A percentile compares a stretch with the other conserved stretches of the same genome.
These are phyloP conservation scores for Heterocephalus glaber DNA, from an alignment of 2,113 vertebrate species.

Conservation along the genomic window DNA sequence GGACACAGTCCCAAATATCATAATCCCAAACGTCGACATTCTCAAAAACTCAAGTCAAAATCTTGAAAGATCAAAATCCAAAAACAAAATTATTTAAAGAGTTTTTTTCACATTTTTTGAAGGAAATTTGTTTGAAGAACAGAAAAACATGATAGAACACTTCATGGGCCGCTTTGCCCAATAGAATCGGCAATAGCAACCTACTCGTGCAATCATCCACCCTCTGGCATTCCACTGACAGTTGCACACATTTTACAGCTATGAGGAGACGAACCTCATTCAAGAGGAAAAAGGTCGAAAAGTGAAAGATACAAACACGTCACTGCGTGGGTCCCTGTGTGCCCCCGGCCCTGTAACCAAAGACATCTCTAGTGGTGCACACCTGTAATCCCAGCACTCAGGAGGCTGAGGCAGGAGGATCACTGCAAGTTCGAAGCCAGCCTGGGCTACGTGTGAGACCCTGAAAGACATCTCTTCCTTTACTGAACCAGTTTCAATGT, in stretches of 20 bases:
- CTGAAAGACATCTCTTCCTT: neutral
- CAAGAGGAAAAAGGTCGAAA: neutral
- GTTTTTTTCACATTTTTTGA: neutral
- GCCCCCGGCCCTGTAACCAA: neutral
- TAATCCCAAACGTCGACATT: neutral
- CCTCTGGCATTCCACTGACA: neutral
- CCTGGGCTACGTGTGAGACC: neutral
- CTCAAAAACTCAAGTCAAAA: neutral
- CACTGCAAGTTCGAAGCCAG: neutral
- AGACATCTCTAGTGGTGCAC: neutral
- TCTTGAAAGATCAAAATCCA: neutral
- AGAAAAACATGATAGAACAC: neutral
- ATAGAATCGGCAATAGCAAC: neutral
- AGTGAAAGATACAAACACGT: accelerated
- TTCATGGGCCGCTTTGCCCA: neutral
- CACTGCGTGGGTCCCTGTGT: neutral
- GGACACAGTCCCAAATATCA: neutral
- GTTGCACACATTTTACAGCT: neutral
- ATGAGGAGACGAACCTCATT: no score
- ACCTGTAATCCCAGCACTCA: neutral
- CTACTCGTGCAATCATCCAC: no score
- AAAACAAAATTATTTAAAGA: neutral
- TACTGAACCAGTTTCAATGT: neutral
- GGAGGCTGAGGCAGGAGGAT: neutral
- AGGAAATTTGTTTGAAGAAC: neutral